phyloP scores from a whole-genome alignment of 2,113 vertebrate species.

The Cavia porcellus region DNA sequence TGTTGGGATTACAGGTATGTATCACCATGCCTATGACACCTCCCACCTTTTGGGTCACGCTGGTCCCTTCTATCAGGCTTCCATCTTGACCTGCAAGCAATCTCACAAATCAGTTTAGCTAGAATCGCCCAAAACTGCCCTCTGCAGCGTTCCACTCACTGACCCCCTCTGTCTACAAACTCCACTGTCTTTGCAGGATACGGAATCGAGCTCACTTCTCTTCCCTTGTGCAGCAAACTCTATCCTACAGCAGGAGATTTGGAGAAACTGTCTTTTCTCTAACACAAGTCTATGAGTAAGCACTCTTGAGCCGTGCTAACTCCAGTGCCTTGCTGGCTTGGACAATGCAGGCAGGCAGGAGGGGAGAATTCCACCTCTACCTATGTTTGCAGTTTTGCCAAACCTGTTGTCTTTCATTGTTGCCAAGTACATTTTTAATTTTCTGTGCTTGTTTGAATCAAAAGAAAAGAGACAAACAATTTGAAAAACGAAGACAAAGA shows the following conservation, averaged over 20 bases:
- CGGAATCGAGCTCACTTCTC: neutral
- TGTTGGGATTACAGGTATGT: neutral
- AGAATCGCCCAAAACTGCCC: neutral
- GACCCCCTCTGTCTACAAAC: neutral
- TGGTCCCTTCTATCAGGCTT: neutral
- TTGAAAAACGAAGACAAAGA: neutral
- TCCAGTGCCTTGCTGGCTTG: neutral
- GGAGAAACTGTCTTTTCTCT: neutral
- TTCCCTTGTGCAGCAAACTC: neutral
- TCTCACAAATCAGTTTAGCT: neutral
- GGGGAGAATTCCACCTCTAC: neutral
- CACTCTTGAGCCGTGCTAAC: neutral
- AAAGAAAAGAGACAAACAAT: constrained; percentile 38
- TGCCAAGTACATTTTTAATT: constrained; percentile 1
- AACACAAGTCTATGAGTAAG: neutral
- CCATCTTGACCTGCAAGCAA: neutral
- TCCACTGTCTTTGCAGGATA: neutral
- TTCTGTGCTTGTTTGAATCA: constrained; percentile 43
- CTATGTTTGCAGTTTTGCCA: neutral
- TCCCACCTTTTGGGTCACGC: neutral
- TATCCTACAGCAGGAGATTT: neutral
- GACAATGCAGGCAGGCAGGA: neutral
- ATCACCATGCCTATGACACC: neutral
- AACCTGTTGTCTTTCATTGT: neutral
- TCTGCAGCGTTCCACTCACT: neutral